Base-by-base conservation (phyloP, 2,888 invertebrate genomes). In the Acanthosepion pharaonis region DNA sequence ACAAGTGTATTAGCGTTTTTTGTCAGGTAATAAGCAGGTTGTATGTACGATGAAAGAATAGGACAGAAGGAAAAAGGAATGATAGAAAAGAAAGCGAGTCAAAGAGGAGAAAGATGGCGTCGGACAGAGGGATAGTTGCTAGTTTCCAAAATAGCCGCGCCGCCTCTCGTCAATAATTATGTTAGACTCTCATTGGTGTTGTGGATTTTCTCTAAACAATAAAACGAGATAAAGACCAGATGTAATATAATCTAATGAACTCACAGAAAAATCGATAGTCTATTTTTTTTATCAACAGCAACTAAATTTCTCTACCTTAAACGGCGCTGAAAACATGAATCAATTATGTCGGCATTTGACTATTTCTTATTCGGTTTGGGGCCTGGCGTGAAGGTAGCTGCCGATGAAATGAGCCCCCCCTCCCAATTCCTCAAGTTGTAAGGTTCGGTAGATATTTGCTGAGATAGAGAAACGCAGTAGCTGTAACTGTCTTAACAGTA, bases 21-120 rank as follows among this genome's bases (percentile, higher is more conserved):
- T 78, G 78, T 78, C 78, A n/a, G 78, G 33, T 78, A 78, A 78
- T 78, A 78, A 78, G 78, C 78, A 78, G 78, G n/a, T n/a, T 78
- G n/a, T 78, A 23, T 78, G 33, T n/a, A 78, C 78, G 78, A 78
- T 5, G 20, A 59, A 20, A 78, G 78, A 33, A 78, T 33, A 78
- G 15, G 78, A 33, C 11, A 78, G 15, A 78, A 9, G 9, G 78
- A 78, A 78, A 78, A 9, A 78, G n/a, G 20, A 20, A 59, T 1
- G 23, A 59, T 23, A 23, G 20, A 55, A 55, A 55, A 55, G 55
- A 18, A 55, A 20, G 18, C 15, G 55, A 59, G 20, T 0, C 23
- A 25, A n/a, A n/a, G 18, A 9, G n/a, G 5, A 28, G 9, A 78
- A 78, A 78, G 33, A n/a, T 78, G 78, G 78, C 78, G 78, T 33